Percentiles rank a stretch among this genome's conserved stretches.
Conservation (phyloP, 1,140 invertebrate genomes). For the Octopus sinensis region DNA sequence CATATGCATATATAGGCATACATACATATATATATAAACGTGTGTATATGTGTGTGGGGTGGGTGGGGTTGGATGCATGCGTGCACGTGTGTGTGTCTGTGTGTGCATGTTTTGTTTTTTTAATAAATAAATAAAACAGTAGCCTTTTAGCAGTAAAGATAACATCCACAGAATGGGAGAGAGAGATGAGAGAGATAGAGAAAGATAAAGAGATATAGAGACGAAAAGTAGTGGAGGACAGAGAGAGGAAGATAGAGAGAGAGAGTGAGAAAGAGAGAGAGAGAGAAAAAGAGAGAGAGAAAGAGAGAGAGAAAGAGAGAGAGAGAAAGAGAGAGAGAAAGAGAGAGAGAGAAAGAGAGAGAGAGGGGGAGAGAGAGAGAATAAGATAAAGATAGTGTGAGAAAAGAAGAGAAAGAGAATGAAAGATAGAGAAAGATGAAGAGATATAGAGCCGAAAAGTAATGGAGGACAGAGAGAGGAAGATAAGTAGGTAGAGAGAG, state of each 20-base stretch:
- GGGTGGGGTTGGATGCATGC: too few relatives aligned
- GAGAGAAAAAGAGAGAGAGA: neutral
- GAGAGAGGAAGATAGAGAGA: neutral
- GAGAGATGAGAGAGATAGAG: neutral
- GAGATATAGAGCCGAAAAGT: neutral
- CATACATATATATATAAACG: too few relatives aligned
- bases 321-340: neutral
- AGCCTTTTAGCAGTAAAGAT: too few relatives aligned
- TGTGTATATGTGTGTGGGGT: too few relatives aligned
- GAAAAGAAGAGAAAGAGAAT: neutral
- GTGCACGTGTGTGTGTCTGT: too few relatives aligned
- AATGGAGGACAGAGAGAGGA: neutral
- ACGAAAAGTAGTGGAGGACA: neutral
- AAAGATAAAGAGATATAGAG: neutral
- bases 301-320: neutral
- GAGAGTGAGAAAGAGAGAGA: neutral
- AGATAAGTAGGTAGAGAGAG: neutral
- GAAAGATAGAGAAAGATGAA: neutral
- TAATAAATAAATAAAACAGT: too few relatives aligned
- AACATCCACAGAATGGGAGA: neutral
- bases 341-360: neutral
- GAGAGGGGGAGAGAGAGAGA: neutral
- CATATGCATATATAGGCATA: too few relatives aligned
- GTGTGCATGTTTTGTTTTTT: too few relatives aligned
- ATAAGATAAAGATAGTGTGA: neutral